Conservation (phyloP, 92 coral and sea anemone genomes). For the Paragorgia papillata region DNA sequence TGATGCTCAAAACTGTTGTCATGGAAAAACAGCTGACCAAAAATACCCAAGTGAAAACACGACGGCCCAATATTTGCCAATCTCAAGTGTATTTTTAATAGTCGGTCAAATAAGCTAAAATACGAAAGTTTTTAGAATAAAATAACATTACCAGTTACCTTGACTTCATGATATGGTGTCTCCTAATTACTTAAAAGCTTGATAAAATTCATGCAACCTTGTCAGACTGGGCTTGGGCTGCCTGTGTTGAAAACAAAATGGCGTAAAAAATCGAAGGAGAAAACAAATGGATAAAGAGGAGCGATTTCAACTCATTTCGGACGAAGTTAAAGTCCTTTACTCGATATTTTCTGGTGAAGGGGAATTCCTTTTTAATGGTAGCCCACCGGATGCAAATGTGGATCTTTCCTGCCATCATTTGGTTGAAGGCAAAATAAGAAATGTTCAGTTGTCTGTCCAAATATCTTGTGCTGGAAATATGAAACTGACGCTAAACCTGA, state of each 20-base stretch:
- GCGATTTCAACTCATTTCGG: constrained; percentile 41
- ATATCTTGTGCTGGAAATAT: constrained; percentile 23
- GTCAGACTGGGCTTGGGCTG: too few relatives aligned
- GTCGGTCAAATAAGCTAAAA: too few relatives aligned
- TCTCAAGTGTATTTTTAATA: too few relatives aligned
- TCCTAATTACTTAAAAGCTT: too few relatives aligned
- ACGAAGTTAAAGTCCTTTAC: constrained; percentile 77
- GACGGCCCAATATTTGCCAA: background rate
- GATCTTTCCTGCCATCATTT: constrained; percentile 15
- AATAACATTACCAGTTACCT: too few relatives aligned
- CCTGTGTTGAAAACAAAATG: too few relatives aligned
- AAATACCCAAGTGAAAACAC: background rate
- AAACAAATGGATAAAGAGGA: constrained; percentile 14
- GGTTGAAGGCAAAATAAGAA: constrained; percentile 3
- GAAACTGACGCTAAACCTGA: constrained; percentile 15
- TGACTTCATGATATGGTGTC: too few relatives aligned
- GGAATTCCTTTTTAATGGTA: constrained; percentile 62
- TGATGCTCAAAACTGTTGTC: constrained; percentile 11
- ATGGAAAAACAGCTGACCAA: constrained; percentile 11
- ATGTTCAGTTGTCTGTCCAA: constrained; percentile 19
- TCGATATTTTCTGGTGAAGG: constrained; percentile 85
- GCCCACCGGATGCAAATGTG: constrained; percentile 11
- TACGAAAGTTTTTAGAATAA: too few relatives aligned
- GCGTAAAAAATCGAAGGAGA: too few relatives aligned
- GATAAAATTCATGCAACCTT: too few relatives aligned